phyloP scores from a whole-genome alignment of 2,797 vertebrate genomes.

The Poliocrania exsul region DNA sequence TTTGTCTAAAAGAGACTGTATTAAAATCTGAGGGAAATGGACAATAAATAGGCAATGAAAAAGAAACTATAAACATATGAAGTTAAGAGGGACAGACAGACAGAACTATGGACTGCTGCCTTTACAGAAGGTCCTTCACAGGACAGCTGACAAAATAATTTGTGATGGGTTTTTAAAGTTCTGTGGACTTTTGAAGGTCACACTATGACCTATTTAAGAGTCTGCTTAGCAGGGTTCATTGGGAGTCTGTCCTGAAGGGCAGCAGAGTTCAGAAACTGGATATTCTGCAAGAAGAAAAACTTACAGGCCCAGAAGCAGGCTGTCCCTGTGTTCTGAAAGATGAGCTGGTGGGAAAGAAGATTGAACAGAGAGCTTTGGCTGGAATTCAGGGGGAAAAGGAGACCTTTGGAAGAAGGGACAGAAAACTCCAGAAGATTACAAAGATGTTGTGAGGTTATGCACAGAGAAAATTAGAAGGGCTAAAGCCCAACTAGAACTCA shows the following conservation, averaged over 20 bases:
- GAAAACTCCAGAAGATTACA: not conserved
- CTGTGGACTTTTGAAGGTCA: not conserved
- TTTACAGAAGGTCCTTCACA: not conserved
- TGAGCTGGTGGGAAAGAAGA: not conserved
- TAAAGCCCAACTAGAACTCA: not conserved
- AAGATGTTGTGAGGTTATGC: not conserved
- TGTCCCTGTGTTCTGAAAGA: fast-evolving
- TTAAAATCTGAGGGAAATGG: not conserved
- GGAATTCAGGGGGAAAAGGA: not conserved
- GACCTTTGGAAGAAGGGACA: not conserved
- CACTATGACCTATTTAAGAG: not conserved
- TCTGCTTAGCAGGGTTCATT: not conserved
- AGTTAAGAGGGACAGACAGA: not conserved
- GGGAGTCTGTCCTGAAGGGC: not conserved
- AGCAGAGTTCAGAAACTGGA: not conserved
- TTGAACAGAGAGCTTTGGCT: not conserved
- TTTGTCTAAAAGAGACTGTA: not conserved
- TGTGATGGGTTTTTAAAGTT: not conserved
- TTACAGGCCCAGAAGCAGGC: fast-evolving
- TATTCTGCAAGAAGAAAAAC: not conserved
- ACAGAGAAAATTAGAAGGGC: not conserved
- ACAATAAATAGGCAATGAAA: not conserved
- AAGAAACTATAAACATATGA: not conserved
- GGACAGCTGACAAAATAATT: not conserved
- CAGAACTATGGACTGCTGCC: not conserved